phyloP scores from a whole-genome alignment of 2,113 vertebrate genomes.

The Mohoua ochrocephala region DNA sequence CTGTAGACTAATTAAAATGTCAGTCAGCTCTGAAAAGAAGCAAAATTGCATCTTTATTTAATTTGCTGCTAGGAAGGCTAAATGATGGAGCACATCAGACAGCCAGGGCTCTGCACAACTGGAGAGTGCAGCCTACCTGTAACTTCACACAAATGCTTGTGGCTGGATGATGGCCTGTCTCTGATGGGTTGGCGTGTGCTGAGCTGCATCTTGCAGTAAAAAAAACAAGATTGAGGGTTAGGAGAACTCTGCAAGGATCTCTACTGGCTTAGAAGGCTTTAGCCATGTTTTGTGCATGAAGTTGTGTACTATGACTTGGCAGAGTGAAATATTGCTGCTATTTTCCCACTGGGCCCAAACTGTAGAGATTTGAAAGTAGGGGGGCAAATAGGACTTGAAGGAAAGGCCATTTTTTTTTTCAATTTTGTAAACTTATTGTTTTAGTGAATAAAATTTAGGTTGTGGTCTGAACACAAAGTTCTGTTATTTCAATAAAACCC shows the following conservation, averaged over 20 bases:
- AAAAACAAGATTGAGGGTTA: accelerated
- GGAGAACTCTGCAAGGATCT: not conserved
- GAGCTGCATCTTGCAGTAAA: not conserved
- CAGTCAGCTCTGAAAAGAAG: slow-evolving; percentile 60
- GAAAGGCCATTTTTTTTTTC: not conserved
- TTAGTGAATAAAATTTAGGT: not conserved
- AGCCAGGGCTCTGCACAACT: not conserved
- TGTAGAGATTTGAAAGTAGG: not conserved
- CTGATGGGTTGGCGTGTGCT: not conserved
- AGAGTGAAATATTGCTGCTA: not conserved
- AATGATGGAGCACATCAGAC: not conserved
- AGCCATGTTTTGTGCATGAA: not conserved
- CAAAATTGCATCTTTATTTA: slow-evolving; percentile 56
- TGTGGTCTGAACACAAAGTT: not conserved
- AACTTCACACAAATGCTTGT: not conserved
- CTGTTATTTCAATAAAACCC: not conserved
- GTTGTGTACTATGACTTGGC: not conserved
- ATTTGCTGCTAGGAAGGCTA: slow-evolving; percentile 23
- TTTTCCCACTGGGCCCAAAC: not conserved
- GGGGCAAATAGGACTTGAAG: not conserved
- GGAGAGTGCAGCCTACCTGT: not conserved
- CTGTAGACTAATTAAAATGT: slow-evolving; percentile 70
- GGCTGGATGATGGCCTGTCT: not conserved
- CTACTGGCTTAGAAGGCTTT: not conserved
- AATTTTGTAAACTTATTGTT: not conserved